Base-by-base conservation (phyloP, 2,888 invertebrate species). In the Chalcosyrphus nemorum region DNA sequence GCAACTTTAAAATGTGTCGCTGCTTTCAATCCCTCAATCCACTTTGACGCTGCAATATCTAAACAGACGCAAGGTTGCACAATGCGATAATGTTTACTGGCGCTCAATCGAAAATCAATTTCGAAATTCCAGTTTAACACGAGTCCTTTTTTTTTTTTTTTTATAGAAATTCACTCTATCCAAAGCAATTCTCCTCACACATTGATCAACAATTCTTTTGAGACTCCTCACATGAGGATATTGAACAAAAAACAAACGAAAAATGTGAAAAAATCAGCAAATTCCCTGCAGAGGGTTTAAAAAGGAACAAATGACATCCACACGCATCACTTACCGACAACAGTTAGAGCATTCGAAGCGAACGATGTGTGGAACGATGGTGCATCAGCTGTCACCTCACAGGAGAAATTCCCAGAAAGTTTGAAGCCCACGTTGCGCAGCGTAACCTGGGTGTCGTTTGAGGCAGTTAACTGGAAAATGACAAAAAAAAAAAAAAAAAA, bases 331-430 rank as follows among this genome's bases (percentile, higher is more conserved):
- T 94, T 91, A 95, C 95, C 94, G 75, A 95, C 94, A 89, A 95
- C 95, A 88, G 94, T 94, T 92, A 95, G 93, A 84, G 93, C 94
- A 86, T 93, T 94, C 86, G 93, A 93, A 54, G 93, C 94, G 76
- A 93, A 93, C 66, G 93, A 93, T 0, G 95, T 95, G 78, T 94
- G 93, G 88, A 94, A 95, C 21, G 93, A 93, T 5, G 95, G 95
- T 1, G 94, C 93, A 88, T 95, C 95, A 43, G 94, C 94, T 4
- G 94, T 94, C 77, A 95, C 94, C 90, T 95, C 95, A 88, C 95
- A 95, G 90, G 94, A 94, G 91, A 95, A 95, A 92, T 94, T 95
- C 15, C 95, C 95, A 2, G 94, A 94, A 32, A 95, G 92, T 19
- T 93, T 93, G 87, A 94, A 95, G 89, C 94, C 94, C 77, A 95